Evolutionary conservation across 2,113 vertebrate genomes (phyloP).

Genomic region (Indicator maculatus): DNA sequence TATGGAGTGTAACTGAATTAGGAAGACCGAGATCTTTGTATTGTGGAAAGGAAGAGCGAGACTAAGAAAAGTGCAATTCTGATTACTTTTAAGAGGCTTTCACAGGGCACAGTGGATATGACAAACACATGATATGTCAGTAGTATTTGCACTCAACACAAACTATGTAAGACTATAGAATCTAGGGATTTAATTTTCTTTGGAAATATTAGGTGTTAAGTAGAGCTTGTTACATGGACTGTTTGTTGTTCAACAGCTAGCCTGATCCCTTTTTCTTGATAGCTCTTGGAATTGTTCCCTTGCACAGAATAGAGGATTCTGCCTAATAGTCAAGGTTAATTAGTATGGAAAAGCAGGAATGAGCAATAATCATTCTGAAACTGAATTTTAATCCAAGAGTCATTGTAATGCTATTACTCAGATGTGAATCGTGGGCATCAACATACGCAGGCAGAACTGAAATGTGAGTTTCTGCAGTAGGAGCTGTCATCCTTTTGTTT

Average conservation of each 20-base stretch:
- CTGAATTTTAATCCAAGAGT: background rate
- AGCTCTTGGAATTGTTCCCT: slow-evolving; percentile 17
- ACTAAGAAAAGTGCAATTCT: background rate
- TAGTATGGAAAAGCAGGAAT: slow-evolving; percentile 38
- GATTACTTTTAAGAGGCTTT: background rate
- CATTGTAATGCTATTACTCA: slow-evolving; percentile 32
- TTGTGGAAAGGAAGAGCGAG: background rate
- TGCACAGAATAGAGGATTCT: slow-evolving; percentile 11
- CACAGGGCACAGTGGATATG: background rate
- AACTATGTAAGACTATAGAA: background rate
- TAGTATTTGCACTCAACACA: slow-evolving; percentile 7
- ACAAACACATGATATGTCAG: background rate
- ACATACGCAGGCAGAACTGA: background rate
- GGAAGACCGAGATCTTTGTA: background rate
- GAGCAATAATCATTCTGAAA: slow-evolving; percentile 46
- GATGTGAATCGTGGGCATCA: background rate
- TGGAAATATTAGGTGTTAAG: slow-evolving; percentile 48
- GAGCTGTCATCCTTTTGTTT: background rate
- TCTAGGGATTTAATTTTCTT: background rate
- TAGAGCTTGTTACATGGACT: background rate
- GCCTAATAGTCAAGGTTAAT: slow-evolving; percentile 34
- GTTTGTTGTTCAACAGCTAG: slow-evolving; percentile 29
- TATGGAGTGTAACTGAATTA: background rate
- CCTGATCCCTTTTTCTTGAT: slow-evolving; percentile 20
- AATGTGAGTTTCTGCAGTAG: background rate